Percentiles rank a stretch among this genome's conserved stretches.
phyloP scores from a whole-genome alignment of 92 coral and sea anemone species.

The Chrysogorgia sp. region DNA sequence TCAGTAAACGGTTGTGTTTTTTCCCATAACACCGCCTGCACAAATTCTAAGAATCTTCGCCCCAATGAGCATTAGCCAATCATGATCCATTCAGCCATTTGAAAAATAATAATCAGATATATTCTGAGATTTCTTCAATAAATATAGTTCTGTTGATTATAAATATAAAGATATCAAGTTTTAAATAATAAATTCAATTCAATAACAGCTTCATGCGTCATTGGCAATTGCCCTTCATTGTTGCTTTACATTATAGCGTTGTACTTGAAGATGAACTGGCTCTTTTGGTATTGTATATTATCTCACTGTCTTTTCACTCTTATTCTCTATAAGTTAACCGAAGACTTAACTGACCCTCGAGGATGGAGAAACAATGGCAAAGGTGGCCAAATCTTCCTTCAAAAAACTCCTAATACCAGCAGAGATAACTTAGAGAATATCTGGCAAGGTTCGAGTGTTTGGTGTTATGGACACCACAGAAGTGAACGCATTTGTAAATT shows the following conservation, averaged over 20 bases:
- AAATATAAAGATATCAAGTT: too few species aligned
- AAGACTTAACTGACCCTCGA: slow-evolving; percentile 10
- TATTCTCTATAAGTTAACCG: slow-evolving; percentile 30
- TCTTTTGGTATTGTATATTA: slow-evolving; percentile 34
- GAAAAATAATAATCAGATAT: too few species aligned
- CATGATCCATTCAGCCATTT: too few species aligned
- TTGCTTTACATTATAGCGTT: background rate
- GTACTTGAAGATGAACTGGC: slow-evolving; percentile 11
- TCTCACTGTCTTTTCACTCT: slow-evolving; percentile 41
- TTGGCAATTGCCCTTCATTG: background rate
- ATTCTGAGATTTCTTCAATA: too few species aligned
- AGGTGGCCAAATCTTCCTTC: background rate
- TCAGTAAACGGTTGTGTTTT: background rate
- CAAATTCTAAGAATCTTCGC: too few species aligned
- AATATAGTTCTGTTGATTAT: too few species aligned
- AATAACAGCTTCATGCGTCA: too few species aligned
- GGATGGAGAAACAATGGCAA: background rate
- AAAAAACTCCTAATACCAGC: background rate
- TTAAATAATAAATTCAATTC: too few species aligned
- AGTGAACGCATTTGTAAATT: slow-evolving; percentile 86
- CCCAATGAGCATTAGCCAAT: too few species aligned
- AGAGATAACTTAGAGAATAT: slow-evolving; percentile 8
- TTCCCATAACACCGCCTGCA: too few species aligned
- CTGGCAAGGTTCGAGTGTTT: slow-evolving; percentile 74
- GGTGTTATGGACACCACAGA: slow-evolving; percentile 77